Evolutionary conservation across 2,113 vertebrate species (phyloP).

Genomic region (Corvus moneduloides): DNA sequence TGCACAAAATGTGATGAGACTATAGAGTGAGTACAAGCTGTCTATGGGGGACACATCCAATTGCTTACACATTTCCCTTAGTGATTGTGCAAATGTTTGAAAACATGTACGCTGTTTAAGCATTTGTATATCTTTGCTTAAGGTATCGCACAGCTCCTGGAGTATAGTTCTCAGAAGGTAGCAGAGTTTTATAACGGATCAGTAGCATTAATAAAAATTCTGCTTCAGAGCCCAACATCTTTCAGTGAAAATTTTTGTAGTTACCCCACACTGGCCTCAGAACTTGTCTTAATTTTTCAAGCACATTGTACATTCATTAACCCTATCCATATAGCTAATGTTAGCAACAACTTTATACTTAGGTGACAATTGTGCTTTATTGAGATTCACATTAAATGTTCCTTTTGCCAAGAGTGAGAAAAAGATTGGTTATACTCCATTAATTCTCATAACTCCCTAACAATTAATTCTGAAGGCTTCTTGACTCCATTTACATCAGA

Average conservation of each 20-base stretch:
- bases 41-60: neutral
- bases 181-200: neutral
- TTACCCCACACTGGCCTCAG: neutral
- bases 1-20: neutral
- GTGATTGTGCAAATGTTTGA: neutral
- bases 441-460: neutral
- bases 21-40: neutral
- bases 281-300: neutral
- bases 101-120: neutral
- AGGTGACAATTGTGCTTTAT: neutral
- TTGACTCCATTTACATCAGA: neutral
- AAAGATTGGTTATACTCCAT: neutral
- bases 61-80: neutral
- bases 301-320: neutral
- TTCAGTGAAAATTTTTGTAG: neutral
- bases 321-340: accelerated
- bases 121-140: neutral
- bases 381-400: neutral
- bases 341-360: neutral
- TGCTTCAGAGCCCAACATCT: neutral
- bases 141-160: neutral
- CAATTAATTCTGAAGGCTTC: neutral
- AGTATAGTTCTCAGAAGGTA: neutral
- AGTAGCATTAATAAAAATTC: neutral
- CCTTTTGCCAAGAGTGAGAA: neutral